Evolutionary conservation across 2,797 vertebrate genomes (phyloP), one percentile per base, ranked within the genome.

Genomic region (Babyrousa celebensis): DNA sequence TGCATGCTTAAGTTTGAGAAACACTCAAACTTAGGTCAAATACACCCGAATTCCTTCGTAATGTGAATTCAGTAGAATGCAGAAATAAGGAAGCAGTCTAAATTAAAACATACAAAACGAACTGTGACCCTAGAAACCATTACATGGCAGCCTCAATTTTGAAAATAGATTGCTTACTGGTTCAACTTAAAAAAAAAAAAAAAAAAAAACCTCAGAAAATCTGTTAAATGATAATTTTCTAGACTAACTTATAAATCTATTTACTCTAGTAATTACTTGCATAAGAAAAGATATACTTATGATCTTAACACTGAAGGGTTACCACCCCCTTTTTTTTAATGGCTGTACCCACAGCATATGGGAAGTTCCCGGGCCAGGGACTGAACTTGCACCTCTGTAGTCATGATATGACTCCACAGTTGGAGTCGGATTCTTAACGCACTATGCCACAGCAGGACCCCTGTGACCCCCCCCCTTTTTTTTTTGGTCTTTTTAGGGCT

Each of bases 41-140:
- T 65, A 78, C 7, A 71, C 2, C 68, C 5, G 32, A 78, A 96
- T 70, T 78, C 56, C 72, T 72, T 67, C 89, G 4, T 60, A 77
- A 89, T 2, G 1, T 17, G 17, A 80, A 8, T 63, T 71, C 36
- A 85, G 10, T 1, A 93, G 27, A 80, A 70, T 4, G 17, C 17
- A 77, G 32, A 97, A 89, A 43, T 75, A 89, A 70, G 27, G 80
- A 84, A 91, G 56, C 89, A 75, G 54, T 91, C 52, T 83, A 43
- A 87, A 68, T 86, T 48, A 87, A 58, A 58, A 68, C 36, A 96
- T 21, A 43, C 11, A 29, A 87, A 36, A 71, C 1, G 21, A 85
- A 75, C 52, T 95, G 23, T 86, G 58, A 56, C 12, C 85, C 86
- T 29, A 74, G 14, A 85, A 75, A 86, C 21, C 10, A 62, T 63